Conservation (phyloP, 2,113 vertebrate genomes). For the Himantopus leucocephalus region DNA sequence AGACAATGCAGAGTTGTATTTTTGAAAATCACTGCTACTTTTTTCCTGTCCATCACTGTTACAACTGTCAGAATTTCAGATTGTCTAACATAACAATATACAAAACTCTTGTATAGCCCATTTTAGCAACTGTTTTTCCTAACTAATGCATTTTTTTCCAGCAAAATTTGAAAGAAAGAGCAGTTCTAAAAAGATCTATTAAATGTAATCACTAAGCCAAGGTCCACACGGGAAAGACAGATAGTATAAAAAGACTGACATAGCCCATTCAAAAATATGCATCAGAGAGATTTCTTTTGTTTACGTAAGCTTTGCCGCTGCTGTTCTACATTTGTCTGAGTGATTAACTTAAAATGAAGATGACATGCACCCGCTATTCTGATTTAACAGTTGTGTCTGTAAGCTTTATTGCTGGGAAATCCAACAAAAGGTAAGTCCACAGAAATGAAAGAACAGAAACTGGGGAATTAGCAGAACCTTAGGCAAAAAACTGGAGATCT, state of each 20-base stretch:
- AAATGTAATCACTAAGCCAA: not conserved
- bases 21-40: not conserved
- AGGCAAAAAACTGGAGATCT: rapidly evolving
- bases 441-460: not conserved
- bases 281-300: not conserved
- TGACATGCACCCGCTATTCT: not conserved
- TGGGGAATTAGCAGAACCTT: not conserved
- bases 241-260: not conserved
- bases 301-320: not conserved
- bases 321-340: not conserved
- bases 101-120: rapidly evolving
- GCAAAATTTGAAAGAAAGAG: not conserved
- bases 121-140: not conserved
- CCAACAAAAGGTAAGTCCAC: not conserved
- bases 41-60: not conserved
- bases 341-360: not conserved
- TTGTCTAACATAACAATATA: not conserved
- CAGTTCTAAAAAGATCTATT: not conserved
- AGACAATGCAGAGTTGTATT: not conserved
- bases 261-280: not conserved
- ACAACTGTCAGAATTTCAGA: not conserved
- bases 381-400: not conserved
- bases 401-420: not conserved
- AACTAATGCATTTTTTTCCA: not conserved
- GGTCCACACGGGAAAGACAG: not conserved